Conservation (phyloP, 2,888 invertebrate species). For the Ichneumoninae sp. region DNA sequence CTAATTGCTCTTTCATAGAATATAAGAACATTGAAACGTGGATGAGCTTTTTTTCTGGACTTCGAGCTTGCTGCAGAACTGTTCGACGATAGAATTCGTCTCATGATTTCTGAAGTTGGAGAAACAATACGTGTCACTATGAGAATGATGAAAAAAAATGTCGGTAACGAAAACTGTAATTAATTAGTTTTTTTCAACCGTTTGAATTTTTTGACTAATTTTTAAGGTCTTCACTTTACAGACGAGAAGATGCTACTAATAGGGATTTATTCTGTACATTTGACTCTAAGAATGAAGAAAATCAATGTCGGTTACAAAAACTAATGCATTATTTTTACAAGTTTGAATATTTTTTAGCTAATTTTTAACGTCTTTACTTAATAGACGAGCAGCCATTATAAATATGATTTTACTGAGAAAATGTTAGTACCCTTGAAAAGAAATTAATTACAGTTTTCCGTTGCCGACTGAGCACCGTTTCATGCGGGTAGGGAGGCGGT, state of each 20-base stretch:
- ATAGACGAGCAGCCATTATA: no score
- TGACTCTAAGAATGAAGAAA: background rate
- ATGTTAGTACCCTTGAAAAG: background rate
- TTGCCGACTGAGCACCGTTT: background rate
- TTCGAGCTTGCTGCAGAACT: background rate
- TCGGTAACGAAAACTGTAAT: no score
- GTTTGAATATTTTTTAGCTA: no score
- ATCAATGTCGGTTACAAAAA: background rate
- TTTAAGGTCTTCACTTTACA: background rate
- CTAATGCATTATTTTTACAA: no score
- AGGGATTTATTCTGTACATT: no score
- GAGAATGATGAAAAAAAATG: background rate
- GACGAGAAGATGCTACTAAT: no score
- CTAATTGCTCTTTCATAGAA: background rate
- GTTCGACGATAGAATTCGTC: background rate
- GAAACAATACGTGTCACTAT: background rate
- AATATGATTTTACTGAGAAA: no score
- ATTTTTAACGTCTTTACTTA: background rate
- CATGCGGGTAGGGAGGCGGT: background rate
- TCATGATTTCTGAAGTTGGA: background rate
- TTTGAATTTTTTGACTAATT: no score
- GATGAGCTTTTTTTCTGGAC: background rate
- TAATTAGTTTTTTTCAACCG: no score
- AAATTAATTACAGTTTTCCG: background rate
- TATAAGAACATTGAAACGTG: background rate